Evolutionary conservation across 1,140 invertebrate genomes (phyloP), one percentile per base, ranked within the genome.

Genomic region (Lasioglossum albipes): DNA sequence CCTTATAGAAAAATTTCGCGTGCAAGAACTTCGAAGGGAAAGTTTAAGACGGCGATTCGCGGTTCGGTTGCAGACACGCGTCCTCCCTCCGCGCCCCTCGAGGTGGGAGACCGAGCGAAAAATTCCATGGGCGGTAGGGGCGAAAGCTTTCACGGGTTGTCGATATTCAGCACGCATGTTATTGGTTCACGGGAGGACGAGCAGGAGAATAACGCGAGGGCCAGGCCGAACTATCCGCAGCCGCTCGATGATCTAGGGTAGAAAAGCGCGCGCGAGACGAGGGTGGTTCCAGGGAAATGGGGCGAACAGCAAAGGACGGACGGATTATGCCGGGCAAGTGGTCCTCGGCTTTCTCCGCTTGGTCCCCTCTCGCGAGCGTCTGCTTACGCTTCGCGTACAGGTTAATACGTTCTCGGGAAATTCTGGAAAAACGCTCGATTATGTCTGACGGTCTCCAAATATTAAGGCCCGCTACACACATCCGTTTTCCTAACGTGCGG

Each of bases 301-400:
- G 74, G 67, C 41, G 76, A 69, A 49, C 54, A 73, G 54, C 54
- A 76, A 61, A 76, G 74, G 79, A 77, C 59, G 22, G 52, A 54
- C 42, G 68, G 72, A 84, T 83, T 80, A 72, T 75, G 81, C 71
- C 71, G 71, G 72, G 70, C 75, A 69, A 84, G 69, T 82, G 83
- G 74, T 74, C 73, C 36, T 69, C n/a, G 9, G 13, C 64, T 57
- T 31, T 75, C n/a, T 68, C 54, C n/a, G 70, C 31, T 41, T 27
- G 27, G 10, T 31, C n/a, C 57, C 27, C 42, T 41, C 16, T 54
- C 66, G 20, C 20, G 66, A 18, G 18, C 65, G 18, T 6, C 7
- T 36, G 62, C 41, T 67, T 45, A 16, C 18, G 57, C 57, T n/a
- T n/a, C 57, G 57, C 7, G 57, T 7, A 59, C 57, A 59, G 20